A percentile compares a stretch with the other conserved stretches of the same genome.
phyloP scores from a whole-genome alignment of 2,797 vertebrate genomes.

The Enteromius unitaeniatus region DNA sequence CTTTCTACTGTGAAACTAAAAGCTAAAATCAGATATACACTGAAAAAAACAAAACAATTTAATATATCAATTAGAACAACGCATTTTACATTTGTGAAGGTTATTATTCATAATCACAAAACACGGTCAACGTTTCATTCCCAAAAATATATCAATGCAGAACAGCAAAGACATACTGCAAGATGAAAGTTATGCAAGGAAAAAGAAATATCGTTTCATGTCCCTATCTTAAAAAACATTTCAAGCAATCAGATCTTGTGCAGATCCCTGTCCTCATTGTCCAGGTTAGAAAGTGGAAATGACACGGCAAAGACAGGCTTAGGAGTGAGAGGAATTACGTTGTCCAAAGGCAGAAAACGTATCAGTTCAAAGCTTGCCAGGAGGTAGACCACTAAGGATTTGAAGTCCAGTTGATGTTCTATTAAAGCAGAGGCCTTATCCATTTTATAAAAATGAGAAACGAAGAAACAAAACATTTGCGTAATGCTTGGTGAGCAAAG shows the following conservation, averaged over 20 bases:
- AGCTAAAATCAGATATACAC: conserved; percentile 49
- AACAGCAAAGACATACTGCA: conserved; percentile 82
- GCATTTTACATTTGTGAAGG: conserved; percentile 72
- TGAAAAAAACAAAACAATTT: conserved; percentile 73
- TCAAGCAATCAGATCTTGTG: conserved; percentile 17
- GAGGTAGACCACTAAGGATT: conserved; percentile 44
- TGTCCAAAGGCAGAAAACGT: conserved; percentile 33
- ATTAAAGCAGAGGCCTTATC: conserved; percentile 32
- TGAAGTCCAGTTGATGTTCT: conserved; percentile 39
- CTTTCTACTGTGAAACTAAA: conserved; percentile 4
- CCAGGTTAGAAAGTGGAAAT: conserved; percentile 37
- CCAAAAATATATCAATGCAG: conserved; percentile 77
- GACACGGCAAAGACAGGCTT: conserved; percentile 26
- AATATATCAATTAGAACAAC: conserved; percentile 80
- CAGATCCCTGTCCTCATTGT: conserved; percentile 21
- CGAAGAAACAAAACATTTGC: conserved; percentile 3
- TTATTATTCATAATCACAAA: conserved; percentile 44
- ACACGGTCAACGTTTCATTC: conserved; percentile 69
- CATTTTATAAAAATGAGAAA: conserved; percentile 46
- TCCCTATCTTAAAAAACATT: conserved; percentile 74
- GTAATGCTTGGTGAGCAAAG: conserved; percentile 30
- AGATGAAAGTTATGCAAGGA: conserved; percentile 86
- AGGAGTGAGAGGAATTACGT: conserved; percentile 17
- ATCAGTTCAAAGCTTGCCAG: conserved; percentile 49
- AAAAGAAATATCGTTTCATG: conserved; percentile 94